A percentile compares a stretch with the other conserved stretches of the same genome.
phyloP scores from a whole-genome alignment of 1,140 invertebrate species.

The Anoplophora glabripennis region DNA sequence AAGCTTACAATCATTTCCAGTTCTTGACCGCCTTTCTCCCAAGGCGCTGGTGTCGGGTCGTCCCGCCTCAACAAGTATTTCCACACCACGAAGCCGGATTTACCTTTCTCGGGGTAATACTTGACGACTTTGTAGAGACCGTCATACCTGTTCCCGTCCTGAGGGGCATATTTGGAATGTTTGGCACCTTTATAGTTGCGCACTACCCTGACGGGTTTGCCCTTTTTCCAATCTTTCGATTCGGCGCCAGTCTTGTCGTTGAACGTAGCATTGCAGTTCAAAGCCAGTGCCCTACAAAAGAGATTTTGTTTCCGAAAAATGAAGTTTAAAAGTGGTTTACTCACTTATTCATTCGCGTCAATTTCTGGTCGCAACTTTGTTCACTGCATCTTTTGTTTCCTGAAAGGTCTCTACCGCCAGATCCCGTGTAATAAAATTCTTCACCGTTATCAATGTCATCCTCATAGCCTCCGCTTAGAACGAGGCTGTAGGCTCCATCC shows the following conservation, averaged over 20 bases:
- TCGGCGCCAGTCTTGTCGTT: slow-evolving; percentile 66
- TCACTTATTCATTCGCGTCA: slow-evolving; percentile 76
- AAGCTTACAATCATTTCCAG: slow-evolving; percentile 54
- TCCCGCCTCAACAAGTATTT: slow-evolving; percentile 75
- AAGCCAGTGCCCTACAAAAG: slow-evolving; percentile 68
- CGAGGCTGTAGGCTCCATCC: slow-evolving; percentile 80
- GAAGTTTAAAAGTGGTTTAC: slow-evolving; percentile 7
- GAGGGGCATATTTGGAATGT: slow-evolving; percentile 75
- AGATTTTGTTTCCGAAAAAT: neutral
- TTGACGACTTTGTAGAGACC: slow-evolving; percentile 81
- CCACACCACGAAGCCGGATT: slow-evolving; percentile 81
- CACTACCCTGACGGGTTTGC: slow-evolving; percentile 77
- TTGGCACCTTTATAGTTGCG: slow-evolving; percentile 73
- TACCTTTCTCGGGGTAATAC: slow-evolving; percentile 78
- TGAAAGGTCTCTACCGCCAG: slow-evolving; percentile 76
- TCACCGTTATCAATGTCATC: slow-evolving; percentile 83
- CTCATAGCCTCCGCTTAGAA: slow-evolving; percentile 83
- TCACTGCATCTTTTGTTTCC: slow-evolving; percentile 79
- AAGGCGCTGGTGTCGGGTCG: slow-evolving; percentile 76
- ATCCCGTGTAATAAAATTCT: slow-evolving; percentile 81
- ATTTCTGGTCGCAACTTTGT: slow-evolving; percentile 77
- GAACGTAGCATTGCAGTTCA: slow-evolving; percentile 70
- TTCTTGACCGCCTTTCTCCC: slow-evolving; percentile 72
- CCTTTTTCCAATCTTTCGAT: slow-evolving; percentile 69
- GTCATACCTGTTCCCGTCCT: slow-evolving; percentile 73